phyloP scores from a whole-genome alignment of 2,797 vertebrate species.

The Mycteria americana region DNA sequence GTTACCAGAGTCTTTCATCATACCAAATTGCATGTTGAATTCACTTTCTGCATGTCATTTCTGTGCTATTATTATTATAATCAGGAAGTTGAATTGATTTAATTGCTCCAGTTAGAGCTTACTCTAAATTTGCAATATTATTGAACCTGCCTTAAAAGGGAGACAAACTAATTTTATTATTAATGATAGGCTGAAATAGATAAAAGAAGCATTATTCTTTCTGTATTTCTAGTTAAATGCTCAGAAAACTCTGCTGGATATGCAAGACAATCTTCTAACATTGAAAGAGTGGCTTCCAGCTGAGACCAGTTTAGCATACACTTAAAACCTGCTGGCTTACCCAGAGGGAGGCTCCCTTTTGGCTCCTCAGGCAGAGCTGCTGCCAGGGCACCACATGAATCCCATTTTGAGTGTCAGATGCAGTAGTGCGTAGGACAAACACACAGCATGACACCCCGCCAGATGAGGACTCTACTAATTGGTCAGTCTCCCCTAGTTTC shows the following conservation, averaged over 20 bases:
- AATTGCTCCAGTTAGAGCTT: neutral
- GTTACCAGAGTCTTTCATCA: neutral
- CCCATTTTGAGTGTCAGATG: neutral
- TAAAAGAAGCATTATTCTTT: conserved; percentile 29
- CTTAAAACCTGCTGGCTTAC: conserved; percentile 29
- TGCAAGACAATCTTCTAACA: neutral
- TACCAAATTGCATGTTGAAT: neutral
- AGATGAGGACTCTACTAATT: neutral
- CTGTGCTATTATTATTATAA: neutral
- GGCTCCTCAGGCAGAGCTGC: neutral
- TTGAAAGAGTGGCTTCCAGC: conserved; percentile 31
- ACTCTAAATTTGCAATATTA: neutral
- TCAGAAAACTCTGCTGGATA: neutral
- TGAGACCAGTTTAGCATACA: conserved; percentile 8
- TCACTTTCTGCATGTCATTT: neutral
- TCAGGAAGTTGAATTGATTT: neutral
- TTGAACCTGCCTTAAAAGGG: neutral
- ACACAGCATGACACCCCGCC: neutral
- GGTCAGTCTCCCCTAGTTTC: neutral
- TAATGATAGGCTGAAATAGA: neutral
- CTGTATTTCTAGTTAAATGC: neutral
- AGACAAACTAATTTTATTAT: conserved; percentile 23
- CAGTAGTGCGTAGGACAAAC: neutral
- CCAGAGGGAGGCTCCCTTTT: neutral
- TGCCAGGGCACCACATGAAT: conserved; percentile 27